Evolutionary conservation across 2,797 vertebrate species (phyloP), one percentile per base, ranked within the genome.

Genomic region (Furcifer pardalis): DNA sequence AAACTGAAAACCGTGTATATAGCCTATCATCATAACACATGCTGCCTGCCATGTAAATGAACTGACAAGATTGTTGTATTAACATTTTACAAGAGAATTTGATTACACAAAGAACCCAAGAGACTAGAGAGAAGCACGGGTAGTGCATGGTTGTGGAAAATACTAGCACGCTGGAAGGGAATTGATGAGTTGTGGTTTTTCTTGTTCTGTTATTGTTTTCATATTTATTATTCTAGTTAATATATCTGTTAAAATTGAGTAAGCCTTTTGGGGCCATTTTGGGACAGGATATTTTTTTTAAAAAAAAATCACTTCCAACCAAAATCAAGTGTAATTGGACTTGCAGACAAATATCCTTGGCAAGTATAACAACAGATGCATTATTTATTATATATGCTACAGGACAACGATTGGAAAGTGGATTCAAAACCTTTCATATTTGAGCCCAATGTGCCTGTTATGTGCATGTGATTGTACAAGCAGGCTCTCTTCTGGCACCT

Each of bases 141-240:
- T 78, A 9, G 19, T 81, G 82, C 68, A 83, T 86, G 40, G 37
- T 19, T 40, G 74, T 76, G 78, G 75, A 42, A 90, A 82, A 21
- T 79, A 52, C 32, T 56, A 35, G 15, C 66, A 59, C 25, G 42
- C 35, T 82, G 52, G 56, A 69, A 27, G 42, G 56, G 82, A 80
- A 82, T 46, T 0, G 88, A 83, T 7, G 3, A 52, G 7, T 19
- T 82, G 71, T 73, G 49, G 13, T 71, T 83, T 83, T 74, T 1
- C 62, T 84, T 86, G 13, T 23, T 84, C 21, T 42, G 0, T 71
- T 0, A 0, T 86, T 88, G 27, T 75, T 82, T 84, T 60, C 13
- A 8, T 72, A 32, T 85, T 91, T 89, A 60, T 82, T 91, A 87
- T 82, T 77, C 69, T 1, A 77, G 7, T 2, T 84, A 44, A 77